Percentiles rank a stretch among this genome's conserved stretches.
phyloP scores from a whole-genome alignment of 2,888 invertebrate species.

The Eristalis arbustorum region DNA sequence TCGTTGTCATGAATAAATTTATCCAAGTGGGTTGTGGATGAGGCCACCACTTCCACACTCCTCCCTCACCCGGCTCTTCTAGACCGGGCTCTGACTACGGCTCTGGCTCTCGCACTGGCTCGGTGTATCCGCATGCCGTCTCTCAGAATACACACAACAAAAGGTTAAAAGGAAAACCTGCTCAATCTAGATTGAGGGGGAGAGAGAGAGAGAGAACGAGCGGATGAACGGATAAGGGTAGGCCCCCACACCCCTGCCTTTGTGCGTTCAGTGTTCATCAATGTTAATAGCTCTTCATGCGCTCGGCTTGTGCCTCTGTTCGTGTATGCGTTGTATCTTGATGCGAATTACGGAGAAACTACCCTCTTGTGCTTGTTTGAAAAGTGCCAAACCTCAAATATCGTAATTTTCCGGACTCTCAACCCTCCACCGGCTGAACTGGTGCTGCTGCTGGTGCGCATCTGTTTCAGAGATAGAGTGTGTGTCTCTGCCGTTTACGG shows the following conservation, averaged over 20 bases:
- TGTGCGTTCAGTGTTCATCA: slow-evolving; percentile 41
- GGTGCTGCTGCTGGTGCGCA: slow-evolving; percentile 42
- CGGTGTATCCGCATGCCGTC: slow-evolving; percentile 29
- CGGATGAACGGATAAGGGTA: slow-evolving; percentile 7
- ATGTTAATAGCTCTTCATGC: slow-evolving; percentile 64
- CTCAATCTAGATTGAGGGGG: slow-evolving; percentile 59
- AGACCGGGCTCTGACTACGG: not conserved
- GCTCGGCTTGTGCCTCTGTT: not conserved
- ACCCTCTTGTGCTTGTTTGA: slow-evolving; percentile 61
- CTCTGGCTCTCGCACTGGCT: not conserved
- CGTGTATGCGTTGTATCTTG: slow-evolving; percentile 40
- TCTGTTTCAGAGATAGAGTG: slow-evolving; percentile 35
- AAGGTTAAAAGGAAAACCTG: slow-evolving; percentile 71
- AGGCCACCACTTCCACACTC: slow-evolving; percentile 37
- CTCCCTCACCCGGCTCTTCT: slow-evolving; percentile 11
- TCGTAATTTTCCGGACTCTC: slow-evolving; percentile 71
- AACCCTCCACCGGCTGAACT: slow-evolving; percentile 9
- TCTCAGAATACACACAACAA: slow-evolving; percentile 47
- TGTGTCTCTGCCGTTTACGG: not conserved
- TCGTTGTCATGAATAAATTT: slow-evolving; percentile 63
- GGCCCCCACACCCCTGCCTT: slow-evolving; percentile 8
- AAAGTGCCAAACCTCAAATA: slow-evolving; percentile 74
- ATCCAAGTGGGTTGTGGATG: slow-evolving; percentile 59
- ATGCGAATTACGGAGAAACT: slow-evolving; percentile 52
- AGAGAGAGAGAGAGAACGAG: no score